Evolutionary conservation across 1,140 invertebrate species (phyloP).

Genomic region (Dermatophagoides farinae): DNA sequence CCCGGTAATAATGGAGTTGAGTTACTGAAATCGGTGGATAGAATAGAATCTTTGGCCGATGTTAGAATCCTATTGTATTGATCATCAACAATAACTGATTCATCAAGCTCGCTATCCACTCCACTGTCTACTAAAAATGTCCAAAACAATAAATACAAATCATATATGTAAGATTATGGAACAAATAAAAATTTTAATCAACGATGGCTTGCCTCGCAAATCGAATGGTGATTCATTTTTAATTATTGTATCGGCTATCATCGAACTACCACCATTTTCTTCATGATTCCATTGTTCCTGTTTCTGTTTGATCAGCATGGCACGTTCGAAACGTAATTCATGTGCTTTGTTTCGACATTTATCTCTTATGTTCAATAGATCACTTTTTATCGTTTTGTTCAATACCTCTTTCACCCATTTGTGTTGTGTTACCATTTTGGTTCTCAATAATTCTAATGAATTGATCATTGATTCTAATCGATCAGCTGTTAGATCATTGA

Average conservation of each 20-base stretch:
- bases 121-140: constrained; percentile 15
- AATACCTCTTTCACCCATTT: constrained; percentile 40
- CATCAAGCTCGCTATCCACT: constrained; percentile 18
- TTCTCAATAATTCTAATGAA: constrained; percentile 32
- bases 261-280: constrained; percentile 6
- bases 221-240: background rate
- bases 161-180: no score
- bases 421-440: constrained; percentile 30
- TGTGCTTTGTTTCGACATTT: constrained; percentile 21
- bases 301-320: constrained; percentile 23
- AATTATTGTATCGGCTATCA: background rate
- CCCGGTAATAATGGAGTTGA: constrained; percentile 19
- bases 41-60: constrained; percentile 4
- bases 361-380: constrained; percentile 23
- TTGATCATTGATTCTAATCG: constrained; percentile 31
- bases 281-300: constrained; percentile 19
- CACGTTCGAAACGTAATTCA: constrained; percentile 25
- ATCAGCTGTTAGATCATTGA: constrained; percentile 30
- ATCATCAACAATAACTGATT: constrained; percentile 18
- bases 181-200: no score
- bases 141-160: no score
- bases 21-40: constrained; percentile 4
- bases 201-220: constrained; percentile 4
- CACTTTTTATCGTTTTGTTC: constrained; percentile 25
- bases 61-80: constrained; percentile 19